phyloP scores from a whole-genome alignment of 1,140 invertebrate species.

The Pemphigus obesinymphae region DNA sequence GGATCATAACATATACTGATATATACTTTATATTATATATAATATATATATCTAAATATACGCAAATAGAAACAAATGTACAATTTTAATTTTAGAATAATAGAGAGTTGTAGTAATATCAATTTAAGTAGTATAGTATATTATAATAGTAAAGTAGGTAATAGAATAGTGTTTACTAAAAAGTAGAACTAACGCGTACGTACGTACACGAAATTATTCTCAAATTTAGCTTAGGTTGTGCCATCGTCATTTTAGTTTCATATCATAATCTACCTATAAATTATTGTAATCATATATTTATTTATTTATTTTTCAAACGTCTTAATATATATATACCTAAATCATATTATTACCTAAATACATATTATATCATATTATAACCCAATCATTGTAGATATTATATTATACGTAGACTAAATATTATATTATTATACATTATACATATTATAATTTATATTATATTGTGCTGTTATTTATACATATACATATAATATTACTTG shows the following conservation, averaged over 20 bases:
- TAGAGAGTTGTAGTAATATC: background rate
- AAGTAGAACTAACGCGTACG: background rate
- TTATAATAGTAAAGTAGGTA: background rate
- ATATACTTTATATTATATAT: background rate
- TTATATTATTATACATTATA: background rate
- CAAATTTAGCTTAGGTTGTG: constrained; percentile 16
- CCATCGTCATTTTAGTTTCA: constrained; percentile 6
- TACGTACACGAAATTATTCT: background rate
- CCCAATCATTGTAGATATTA: background rate
- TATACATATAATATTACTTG: too few relatives aligned
- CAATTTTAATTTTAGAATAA: background rate
- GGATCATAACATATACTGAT: background rate
- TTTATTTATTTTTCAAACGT: background rate
- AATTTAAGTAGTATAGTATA: background rate
- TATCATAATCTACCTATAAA: background rate
- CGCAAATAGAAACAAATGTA: background rate
- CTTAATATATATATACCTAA: background rate
- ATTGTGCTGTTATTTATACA: background rate
- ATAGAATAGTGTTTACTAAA: background rate
- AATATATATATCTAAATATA: background rate
- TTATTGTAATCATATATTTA: background rate
- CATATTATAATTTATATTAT: background rate
- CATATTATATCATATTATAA: background rate
- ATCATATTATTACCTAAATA: background rate
- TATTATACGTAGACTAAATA: background rate